Evolutionary conservation across 2,113 vertebrate genomes (phyloP).

Genomic region (Pardalotus punctatus): DNA sequence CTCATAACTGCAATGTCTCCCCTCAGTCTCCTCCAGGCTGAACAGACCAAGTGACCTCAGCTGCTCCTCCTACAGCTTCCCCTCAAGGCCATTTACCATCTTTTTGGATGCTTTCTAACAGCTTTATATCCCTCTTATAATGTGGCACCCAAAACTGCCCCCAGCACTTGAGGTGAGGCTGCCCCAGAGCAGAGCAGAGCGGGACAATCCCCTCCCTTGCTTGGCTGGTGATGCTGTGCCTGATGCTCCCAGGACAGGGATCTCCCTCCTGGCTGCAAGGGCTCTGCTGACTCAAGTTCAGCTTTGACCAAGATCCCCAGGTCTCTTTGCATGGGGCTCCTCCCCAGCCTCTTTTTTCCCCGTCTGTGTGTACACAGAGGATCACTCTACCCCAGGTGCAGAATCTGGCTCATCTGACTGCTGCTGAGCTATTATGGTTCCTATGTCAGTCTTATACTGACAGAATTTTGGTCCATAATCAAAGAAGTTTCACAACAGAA

Average conservation of each 20-base stretch:
- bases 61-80: background rate
- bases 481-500: background rate
- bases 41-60: background rate
- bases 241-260: fast-evolving
- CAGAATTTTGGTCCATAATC: background rate
- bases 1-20: background rate
- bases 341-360: background rate
- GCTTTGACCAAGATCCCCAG: background rate
- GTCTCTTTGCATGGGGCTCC: background rate
- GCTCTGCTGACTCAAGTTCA: fast-evolving
- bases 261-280: background rate
- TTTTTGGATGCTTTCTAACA: background rate
- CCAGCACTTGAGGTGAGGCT: fast-evolving
- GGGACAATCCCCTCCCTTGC: background rate
- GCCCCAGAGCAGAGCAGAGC: fast-evolving
- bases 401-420: background rate
- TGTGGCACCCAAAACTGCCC: background rate
- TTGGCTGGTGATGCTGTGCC: fast-evolving
- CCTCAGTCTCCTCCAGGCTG: background rate
- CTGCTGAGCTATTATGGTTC: background rate
- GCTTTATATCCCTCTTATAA: background rate
- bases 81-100: background rate
- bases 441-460: background rate
- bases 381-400: background rate
- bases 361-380: background rate